Evolutionary conservation across 2,888 invertebrate species (phyloP), one percentile per base, ranked within the genome.

Genomic region (Drosophila prostipennis): DNA sequence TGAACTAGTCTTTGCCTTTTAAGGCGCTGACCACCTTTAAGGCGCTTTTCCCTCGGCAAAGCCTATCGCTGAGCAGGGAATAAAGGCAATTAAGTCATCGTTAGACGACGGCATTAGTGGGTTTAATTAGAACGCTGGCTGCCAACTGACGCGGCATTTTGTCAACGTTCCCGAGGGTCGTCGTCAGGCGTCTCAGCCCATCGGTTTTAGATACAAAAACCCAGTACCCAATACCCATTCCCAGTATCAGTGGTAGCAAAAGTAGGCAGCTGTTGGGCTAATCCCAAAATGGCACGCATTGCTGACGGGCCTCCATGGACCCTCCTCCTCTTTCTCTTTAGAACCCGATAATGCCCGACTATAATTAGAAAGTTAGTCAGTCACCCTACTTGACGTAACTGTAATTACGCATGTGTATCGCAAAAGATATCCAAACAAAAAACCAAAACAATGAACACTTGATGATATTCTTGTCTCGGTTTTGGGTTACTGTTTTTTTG

Each of bases 211-310:
- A 40, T 36, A 48, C 52, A 48, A 46, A 52, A 74, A 55, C 59
- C 52, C 42, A 11, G 34, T 7, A 2, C 29, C 29, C 26, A 26
- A 3, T 26, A 26, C 26, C 26, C 29, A 29, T 29, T 7, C 29
- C 29, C 29, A 29, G 29, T 16, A 48, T 40, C 46, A 60, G n/a
- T n/a, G 43, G 71, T 51, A 56, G 40, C 51, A n/a, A 10, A 8
- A 23, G 49, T 14, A 46, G 51, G 42, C 39, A 29, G 49, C 26
- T 46, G 45, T 8, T 29, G 48, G 48, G 72, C 69, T 74, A 79
- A 86, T 79, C 75, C 55, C 55, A 53, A 80, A 81, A 85, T 78
- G 82, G 85, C 73, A 84, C 75, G 84, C 79, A 83, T 81, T 78
- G 55, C 42, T 52, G 39, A 16, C 49, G 36, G 19, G 29, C 16